Conservation (phyloP, 2,888 invertebrate species). For the Acronicta alni region DNA sequence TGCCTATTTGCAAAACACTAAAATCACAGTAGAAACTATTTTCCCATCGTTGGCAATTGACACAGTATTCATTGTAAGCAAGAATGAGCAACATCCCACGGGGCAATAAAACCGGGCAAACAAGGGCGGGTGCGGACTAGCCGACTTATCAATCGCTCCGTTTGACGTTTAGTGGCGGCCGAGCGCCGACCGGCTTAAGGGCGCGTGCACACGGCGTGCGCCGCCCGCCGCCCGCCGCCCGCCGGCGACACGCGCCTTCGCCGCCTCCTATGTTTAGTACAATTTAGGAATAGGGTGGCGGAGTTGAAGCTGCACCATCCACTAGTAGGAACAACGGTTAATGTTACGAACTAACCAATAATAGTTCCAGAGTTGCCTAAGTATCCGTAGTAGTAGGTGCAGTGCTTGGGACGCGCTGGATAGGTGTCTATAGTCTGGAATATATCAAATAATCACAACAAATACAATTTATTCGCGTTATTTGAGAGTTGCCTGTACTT, state of each 20-base stretch:
- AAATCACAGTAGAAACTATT: conserved; percentile 70
- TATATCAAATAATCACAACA: too few relatives aligned
- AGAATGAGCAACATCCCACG: conserved; percentile 77
- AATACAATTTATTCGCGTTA: too few relatives aligned
- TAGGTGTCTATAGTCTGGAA: too few relatives aligned
- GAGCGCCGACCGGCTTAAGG: conserved; percentile 74
- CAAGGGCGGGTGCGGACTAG: conserved; percentile 68
- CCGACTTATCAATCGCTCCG: conserved; percentile 79
- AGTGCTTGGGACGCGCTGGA: too few relatives aligned
- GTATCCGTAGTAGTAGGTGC: too few relatives aligned
- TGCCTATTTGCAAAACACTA: conserved; percentile 50
- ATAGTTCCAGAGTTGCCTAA: too few relatives aligned
- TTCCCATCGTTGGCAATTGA: conserved; percentile 69
- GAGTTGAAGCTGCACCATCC: conserved; percentile 17
- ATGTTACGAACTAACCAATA: too few relatives aligned
- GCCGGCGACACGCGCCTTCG: conserved; percentile 68
- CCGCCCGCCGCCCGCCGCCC: conserved; percentile 68
- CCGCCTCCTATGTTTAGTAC: conserved; percentile 26
- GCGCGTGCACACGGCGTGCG: conserved; percentile 69
- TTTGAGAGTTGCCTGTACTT: too few relatives aligned
- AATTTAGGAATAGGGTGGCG: conserved; percentile 22
- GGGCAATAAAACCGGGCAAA: conserved; percentile 71
- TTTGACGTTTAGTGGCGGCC: conserved; percentile 82
- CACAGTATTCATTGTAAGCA: conserved; percentile 54
- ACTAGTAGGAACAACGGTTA: too few relatives aligned